Percentiles rank a stretch among this genome's conserved stretches.
Conservation (phyloP, 2,888 invertebrate species). For the Leptinotarsa peninsularis region DNA sequence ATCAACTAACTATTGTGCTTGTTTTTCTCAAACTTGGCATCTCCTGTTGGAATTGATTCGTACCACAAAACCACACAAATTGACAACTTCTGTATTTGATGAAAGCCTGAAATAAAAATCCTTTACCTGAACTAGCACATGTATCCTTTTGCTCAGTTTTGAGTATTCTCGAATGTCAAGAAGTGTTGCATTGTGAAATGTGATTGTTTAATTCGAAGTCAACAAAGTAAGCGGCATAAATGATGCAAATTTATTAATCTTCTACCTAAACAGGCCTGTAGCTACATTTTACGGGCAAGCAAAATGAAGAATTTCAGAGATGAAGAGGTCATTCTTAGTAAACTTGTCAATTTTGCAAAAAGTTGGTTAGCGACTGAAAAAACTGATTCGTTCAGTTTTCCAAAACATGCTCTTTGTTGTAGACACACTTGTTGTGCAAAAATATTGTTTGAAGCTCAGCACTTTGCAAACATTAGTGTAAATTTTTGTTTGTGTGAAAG, state of each 20-base stretch:
- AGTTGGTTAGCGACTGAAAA: conserved; percentile 13
- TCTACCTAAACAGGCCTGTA: conserved; percentile 65
- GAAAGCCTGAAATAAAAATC: not conserved
- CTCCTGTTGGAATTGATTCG: too few species aligned
- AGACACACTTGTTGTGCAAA: conserved; percentile 31
- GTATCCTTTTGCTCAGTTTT: conserved; percentile 13
- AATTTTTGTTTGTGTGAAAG: conserved; percentile 30
- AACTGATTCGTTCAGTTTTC: conserved; percentile 21
- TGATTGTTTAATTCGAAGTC: conserved; percentile 49
- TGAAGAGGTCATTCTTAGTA: conserved; percentile 54
- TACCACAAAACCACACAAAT: too few species aligned
- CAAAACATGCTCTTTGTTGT: conserved; percentile 34
- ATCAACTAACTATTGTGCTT: too few species aligned
- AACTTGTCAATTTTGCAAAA: conserved; percentile 29
- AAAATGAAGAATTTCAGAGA: conserved; percentile 49
- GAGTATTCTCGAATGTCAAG: conserved; percentile 38
- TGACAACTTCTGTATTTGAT: not conserved
- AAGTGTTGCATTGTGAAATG: conserved; percentile 52
- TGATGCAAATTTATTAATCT: conserved; percentile 48
- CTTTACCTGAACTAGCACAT: not conserved
- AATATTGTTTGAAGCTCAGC: conserved; percentile 34
- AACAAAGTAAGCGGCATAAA: conserved; percentile 62
- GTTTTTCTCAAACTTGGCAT: too few species aligned
- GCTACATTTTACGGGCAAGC: conserved; percentile 67
- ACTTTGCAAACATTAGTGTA: conserved; percentile 44